Base-by-base conservation (phyloP, 37 sponge, comb jelly and placozoan species). In the Spongilla lacustris region DNA sequence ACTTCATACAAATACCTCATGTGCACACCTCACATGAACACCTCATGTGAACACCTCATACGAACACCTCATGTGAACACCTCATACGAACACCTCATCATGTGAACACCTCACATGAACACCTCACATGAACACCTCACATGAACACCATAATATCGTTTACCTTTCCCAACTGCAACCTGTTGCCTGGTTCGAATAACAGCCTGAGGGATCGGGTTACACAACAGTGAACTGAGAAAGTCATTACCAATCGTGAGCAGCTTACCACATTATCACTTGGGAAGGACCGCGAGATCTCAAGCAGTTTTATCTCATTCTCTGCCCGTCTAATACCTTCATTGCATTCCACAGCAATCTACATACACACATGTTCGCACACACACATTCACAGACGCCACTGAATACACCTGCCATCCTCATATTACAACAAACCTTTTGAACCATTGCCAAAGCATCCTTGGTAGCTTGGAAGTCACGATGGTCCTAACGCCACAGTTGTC, bases 271-370 rank as follows among this genome's bases (percentile, higher is more conserved):
- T 83, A 80, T 95, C 96, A 67, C 87, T 66, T 22, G 93, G 93
- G 50, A 95, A 95, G 33, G 76, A 46, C 41, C 81, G 92, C 23
- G 85, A 78, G 75, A 92, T 90, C 50, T 87, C 37, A 25, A 84
- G 81, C 28, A 95, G 74, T n/a, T 87, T 80, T 35, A 95, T 73
- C 75, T 95, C 96, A 75, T 92, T 85, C 83, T 95, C 93, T 14
- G 77, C 84, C 28, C 88, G 36, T 32, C 89, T 77, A 23, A 92
- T 89, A 68, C 58, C 87, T 78, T 95, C 91, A 81, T 95, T 92
- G 77, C 92, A 89, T 32, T 87, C 96, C 22, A 2, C 76, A 30
- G 90, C 85, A 78, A 92, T 84, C 94, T 94, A 67, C 26, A 37
- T 67, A 83, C 41, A 41, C 41, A 41, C 41, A 41, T 6, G 6